A percentile compares a stretch with the other conserved stretches of the same genome.
These are phyloP conservation scores for Altica lythri DNA, from an alignment of 2,888 invertebrate genomes.

Conservation along the genomic window DNA sequence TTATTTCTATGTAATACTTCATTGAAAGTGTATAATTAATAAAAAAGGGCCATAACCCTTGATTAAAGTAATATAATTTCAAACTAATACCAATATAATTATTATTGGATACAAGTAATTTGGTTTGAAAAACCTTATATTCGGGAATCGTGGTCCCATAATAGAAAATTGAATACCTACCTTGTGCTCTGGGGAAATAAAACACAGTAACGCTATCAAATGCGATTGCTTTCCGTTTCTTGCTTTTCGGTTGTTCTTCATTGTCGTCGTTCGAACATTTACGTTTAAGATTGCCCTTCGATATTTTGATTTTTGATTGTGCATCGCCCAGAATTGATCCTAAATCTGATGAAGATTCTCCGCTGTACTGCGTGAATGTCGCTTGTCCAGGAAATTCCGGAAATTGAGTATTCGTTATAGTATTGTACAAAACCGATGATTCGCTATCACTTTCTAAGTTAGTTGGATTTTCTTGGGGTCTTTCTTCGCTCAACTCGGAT, in stretches of 20 bases:
- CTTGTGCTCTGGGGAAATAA: slow-evolving; percentile 92
- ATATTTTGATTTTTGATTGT: slow-evolving; percentile 38
- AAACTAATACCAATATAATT: no score
- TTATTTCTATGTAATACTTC: no score
- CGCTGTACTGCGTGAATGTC: neutral
- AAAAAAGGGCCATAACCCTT: no score
- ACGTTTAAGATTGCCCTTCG: slow-evolving; percentile 74
- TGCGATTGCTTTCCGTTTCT: slow-evolving; percentile 79
- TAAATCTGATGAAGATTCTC: slow-evolving; percentile 33
- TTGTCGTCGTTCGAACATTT: slow-evolving; percentile 60
- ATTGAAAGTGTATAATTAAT: no score
- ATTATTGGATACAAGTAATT: no score
- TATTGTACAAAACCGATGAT: slow-evolving; percentile 59
- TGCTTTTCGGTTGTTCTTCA: slow-evolving; percentile 61
- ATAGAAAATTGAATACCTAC: no score
- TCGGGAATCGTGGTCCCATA: no score
- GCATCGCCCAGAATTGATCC: slow-evolving; percentile 41
- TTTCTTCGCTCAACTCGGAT: slow-evolving; percentile 72
- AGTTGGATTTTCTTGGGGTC: slow-evolving; percentile 47
- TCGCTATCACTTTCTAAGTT: slow-evolving; percentile 59
- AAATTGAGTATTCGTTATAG: slow-evolving; percentile 26
- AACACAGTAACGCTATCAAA: slow-evolving; percentile 93
- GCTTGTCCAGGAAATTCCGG: slow-evolving; percentile 31
- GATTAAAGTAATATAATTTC: no score
- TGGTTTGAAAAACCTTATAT: no score